Evolutionary conservation across 2,113 vertebrate species (phyloP).

Genomic region (Eulemur rufifrons): DNA sequence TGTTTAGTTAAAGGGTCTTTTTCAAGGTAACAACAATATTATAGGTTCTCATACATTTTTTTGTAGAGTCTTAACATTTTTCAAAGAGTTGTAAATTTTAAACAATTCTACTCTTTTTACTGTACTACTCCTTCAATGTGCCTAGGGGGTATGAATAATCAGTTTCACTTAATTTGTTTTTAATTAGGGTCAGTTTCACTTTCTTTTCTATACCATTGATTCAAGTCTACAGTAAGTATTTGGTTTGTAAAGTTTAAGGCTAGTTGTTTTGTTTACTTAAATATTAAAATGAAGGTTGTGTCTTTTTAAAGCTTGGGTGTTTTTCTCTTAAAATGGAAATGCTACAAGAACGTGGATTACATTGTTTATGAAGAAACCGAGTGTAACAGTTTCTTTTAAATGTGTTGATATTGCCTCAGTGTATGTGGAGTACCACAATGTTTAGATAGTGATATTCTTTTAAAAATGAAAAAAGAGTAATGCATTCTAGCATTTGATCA

Average conservation of each 20-base stretch:
- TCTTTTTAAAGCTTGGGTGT: background rate
- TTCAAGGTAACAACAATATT: background rate
- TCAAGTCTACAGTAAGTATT: background rate
- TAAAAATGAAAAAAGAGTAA: background rate
- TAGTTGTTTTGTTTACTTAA: background rate
- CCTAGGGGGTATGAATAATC: slow-evolving; percentile 20
- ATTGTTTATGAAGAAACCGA: slow-evolving; percentile 32
- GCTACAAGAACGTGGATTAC: slow-evolving; percentile 14
- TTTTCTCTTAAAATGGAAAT: slow-evolving; percentile 22
- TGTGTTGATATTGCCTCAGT: background rate
- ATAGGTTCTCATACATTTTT: background rate
- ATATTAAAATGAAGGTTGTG: background rate
- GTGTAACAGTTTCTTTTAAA: slow-evolving; percentile 43
- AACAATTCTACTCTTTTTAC: background rate
- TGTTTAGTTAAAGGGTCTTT: slow-evolving; percentile 16
- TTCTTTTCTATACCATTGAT: slow-evolving; percentile 69
- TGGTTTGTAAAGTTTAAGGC: slow-evolving; percentile 37
- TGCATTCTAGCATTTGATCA: background rate
- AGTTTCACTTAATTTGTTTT: slow-evolving; percentile 54
- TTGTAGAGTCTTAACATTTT: background rate
- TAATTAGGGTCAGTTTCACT: slow-evolving; percentile 65
- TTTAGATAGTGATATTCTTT: background rate
- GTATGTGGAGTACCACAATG: background rate
- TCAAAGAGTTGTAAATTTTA: background rate
- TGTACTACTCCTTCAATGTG: slow-evolving; percentile 47